Evolutionary conservation across 2,113 vertebrate genomes (phyloP).

Genomic region (Sphaerodactylus townsendi): DNA sequence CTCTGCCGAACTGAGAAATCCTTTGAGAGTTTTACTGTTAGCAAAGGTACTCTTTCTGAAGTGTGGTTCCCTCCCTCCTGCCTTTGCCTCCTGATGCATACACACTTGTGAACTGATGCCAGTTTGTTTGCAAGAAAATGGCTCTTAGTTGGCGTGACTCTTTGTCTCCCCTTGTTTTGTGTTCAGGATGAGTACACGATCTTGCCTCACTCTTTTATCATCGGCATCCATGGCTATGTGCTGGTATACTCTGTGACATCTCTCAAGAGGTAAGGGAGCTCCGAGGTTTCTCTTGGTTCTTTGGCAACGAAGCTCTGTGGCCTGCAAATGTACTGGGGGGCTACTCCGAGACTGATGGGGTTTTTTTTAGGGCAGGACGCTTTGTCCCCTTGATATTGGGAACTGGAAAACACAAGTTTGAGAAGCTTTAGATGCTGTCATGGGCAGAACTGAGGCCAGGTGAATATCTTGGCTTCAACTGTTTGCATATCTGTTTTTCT

Average conservation of each 20-base stretch:
- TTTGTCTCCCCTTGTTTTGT: background rate
- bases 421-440: background rate
- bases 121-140: background rate
- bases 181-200: slow-evolving; percentile 86
- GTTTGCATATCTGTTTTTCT: background rate
- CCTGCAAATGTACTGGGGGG: background rate
- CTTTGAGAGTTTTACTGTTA: background rate
- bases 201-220: slow-evolving; percentile 84
- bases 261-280: slow-evolving; percentile 77
- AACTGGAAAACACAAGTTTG: background rate
- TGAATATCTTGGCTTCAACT: background rate
- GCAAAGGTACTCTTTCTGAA: background rate
- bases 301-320: background rate
- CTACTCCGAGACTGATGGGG: background rate
- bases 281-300: background rate
- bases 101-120: background rate
- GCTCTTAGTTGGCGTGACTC: background rate
- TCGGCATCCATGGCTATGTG: slow-evolving; percentile 84
- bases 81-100: background rate
- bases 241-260: slow-evolving; percentile 87
- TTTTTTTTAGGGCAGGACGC: fast-evolving
- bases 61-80: background rate
- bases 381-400: background rate
- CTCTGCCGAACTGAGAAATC: background rate
- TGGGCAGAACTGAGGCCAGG: too few relatives aligned